Conservation (phyloP, 2,888 invertebrate species). For the Agrochola lota region DNA sequence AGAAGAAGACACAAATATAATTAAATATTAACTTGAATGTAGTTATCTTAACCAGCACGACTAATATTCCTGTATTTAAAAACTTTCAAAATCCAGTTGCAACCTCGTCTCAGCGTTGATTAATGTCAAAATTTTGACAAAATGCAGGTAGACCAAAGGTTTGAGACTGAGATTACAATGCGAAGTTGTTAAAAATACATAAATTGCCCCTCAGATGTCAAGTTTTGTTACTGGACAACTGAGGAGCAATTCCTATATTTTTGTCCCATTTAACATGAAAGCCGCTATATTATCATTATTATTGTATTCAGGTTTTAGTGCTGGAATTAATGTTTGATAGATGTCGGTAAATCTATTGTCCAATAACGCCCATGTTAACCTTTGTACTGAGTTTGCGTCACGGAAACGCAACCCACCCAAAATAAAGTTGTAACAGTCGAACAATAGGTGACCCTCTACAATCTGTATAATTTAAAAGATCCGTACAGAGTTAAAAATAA, state of each 20-base stretch:
- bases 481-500: not conserved
- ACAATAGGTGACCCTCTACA: not conserved
- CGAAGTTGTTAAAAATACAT: not conserved
- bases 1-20: not conserved
- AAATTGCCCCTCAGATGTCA: not conserved
- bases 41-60: not conserved
- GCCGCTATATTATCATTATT: not conserved
- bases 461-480: not conserved
- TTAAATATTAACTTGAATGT: not conserved
- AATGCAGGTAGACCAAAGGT: too few relatives aligned
- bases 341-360: slow-evolving; percentile 6
- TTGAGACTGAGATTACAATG: not conserved
- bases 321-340: slow-evolving; percentile 16
- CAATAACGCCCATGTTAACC: slow-evolving; percentile 24
- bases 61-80: not conserved
- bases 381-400: slow-evolving; percentile 26
- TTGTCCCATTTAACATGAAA: not conserved
- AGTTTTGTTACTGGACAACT: not conserved
- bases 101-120: not conserved
- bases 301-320: not conserved
- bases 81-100: not conserved
- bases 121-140: not conserved
- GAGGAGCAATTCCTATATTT: not conserved
- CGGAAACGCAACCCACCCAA: not conserved
- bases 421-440: not conserved